Percentiles rank a stretch among this genome's conserved stretches.
Evolutionary conservation across 2,113 vertebrate species (phyloP).

Genomic region (Suricata suricatta): DNA sequence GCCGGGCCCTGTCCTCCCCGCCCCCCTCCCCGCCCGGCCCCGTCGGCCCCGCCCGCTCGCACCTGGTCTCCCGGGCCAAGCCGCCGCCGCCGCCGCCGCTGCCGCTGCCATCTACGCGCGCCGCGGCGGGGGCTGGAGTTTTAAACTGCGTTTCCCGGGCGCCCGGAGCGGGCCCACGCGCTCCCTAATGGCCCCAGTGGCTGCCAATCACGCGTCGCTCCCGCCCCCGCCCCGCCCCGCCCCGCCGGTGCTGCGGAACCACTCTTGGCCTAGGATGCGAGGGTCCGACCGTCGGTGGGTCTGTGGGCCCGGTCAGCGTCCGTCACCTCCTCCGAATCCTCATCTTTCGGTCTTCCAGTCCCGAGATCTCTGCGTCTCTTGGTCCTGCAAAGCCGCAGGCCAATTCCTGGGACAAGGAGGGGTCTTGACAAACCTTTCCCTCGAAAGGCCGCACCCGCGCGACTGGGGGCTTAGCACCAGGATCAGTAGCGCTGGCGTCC

Average conservation of each 20-base stretch:
- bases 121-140: constrained; percentile 88
- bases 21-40: constrained; percentile 64
- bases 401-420: neutral
- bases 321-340: neutral
- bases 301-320: neutral
- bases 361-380: neutral
- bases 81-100: constrained; percentile 64
- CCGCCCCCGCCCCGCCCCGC: neutral
- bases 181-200: constrained; percentile 86
- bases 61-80: constrained; percentile 80
- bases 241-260: neutral
- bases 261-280: constrained; percentile 46
- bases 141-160: constrained; percentile 90
- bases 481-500: neutral
- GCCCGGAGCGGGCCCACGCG: constrained; percentile 82
- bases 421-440: constrained; percentile 1
- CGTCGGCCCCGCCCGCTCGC: constrained; percentile 67
- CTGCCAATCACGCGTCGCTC: constrained; percentile 89
- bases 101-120: constrained; percentile 91
- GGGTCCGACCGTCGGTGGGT: neutral
- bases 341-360: neutral
- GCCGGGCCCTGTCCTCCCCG: constrained; percentile 11
- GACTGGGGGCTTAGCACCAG: neutral
- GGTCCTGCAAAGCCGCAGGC: neutral
- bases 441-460: neutral